Percentiles rank a stretch among this genome's conserved stretches.
Conservation (phyloP, 2,113 vertebrate genomes). For the Nothobranchius kuhntae region DNA sequence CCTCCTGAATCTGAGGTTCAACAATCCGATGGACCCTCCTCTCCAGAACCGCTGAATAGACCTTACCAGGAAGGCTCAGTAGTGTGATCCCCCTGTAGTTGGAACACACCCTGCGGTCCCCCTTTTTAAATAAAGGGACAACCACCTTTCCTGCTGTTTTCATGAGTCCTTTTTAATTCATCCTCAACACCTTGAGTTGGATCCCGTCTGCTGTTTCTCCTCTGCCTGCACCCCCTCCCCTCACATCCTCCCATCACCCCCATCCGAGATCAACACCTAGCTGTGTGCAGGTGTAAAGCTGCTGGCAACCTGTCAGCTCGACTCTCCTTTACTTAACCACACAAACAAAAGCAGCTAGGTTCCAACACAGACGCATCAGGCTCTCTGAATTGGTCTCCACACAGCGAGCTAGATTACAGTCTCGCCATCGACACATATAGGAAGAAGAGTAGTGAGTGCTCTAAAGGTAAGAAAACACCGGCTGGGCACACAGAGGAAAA, state of each 20-base stretch:
- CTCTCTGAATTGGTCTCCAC: constrained; percentile 60
- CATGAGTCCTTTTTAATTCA: constrained; percentile 51
- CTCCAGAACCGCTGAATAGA: no score
- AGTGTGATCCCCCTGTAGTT: no score
- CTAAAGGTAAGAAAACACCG: constrained; percentile 54
- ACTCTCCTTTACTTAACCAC: constrained; percentile 68
- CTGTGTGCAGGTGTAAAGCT: constrained; percentile 76
- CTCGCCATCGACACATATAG: constrained; percentile 59
- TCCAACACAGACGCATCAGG: constrained; percentile 42
- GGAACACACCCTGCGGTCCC: no score
- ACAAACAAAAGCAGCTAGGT: constrained; percentile 42
- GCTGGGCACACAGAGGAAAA: constrained; percentile 27
- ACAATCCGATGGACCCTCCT: no score
- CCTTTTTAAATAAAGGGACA: no score
- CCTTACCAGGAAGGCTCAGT: no score
- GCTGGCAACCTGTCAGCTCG: constrained; percentile 73
- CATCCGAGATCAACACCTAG: constrained; percentile 67
- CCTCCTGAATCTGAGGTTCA: no score
- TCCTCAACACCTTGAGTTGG: constrained; percentile 39
- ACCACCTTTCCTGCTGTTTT: constrained; percentile 14
- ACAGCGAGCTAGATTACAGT: constrained; percentile 61
- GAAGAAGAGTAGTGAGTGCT: constrained; percentile 40
- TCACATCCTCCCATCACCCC: constrained; percentile 15
- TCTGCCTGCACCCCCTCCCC: constrained; percentile 28
- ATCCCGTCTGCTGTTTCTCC: constrained; percentile 41